phyloP scores from a whole-genome alignment of 2,113 vertebrate species.

The Mesoclemmys tuberculata region DNA sequence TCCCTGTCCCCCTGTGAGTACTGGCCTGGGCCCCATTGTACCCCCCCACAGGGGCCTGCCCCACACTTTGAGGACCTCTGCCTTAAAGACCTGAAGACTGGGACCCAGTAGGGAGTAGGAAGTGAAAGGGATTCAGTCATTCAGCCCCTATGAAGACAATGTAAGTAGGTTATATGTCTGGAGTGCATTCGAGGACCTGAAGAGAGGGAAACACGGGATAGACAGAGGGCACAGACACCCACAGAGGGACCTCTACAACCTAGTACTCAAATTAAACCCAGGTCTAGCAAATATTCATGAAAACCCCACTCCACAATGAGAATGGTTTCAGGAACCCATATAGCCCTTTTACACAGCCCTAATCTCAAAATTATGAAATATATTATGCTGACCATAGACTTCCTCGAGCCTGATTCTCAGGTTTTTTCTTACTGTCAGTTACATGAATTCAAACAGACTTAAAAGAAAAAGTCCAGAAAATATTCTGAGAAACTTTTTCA shows the following conservation, averaged over 20 bases:
- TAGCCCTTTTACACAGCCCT: background rate
- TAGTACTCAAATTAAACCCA: background rate
- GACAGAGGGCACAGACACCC: background rate
- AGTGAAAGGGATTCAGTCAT: background rate
- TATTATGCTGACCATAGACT: background rate
- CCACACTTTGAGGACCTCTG: no score
- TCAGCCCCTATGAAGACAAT: background rate
- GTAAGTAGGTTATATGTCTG: background rate
- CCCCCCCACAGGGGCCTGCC: no score
- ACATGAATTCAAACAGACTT: background rate
- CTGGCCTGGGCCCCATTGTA: no score
- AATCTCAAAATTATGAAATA: background rate
- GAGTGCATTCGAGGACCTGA: background rate
- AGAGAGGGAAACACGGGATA: background rate
- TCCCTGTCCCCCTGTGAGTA: no score
- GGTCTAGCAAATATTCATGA: background rate
- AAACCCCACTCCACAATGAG: background rate
- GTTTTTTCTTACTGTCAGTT: background rate
- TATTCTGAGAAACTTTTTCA: background rate
- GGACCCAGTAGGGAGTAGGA: background rate
- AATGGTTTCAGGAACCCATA: background rate
- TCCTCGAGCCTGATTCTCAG: background rate
- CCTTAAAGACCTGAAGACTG: background rate
- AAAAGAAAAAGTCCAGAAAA: constrained; percentile 7
- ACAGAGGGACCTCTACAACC: background rate